Base-by-base conservation (phyloP, 2,888 invertebrate genomes). In the Phalera bucephala region DNA sequence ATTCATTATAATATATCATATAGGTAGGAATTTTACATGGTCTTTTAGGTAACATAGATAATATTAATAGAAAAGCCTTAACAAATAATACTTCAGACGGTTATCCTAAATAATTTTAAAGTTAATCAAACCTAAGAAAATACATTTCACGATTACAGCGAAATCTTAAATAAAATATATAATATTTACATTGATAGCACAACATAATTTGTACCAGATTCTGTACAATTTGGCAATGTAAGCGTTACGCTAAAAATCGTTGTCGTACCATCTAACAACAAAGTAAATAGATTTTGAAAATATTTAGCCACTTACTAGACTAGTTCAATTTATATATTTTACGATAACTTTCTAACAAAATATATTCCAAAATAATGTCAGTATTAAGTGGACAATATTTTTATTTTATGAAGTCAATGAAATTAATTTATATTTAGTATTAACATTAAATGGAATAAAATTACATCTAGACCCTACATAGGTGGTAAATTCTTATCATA, bases 161-260 rank as follows among this genome's bases (percentile, higher is more conserved):
- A 13, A 53, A 62, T 28, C 26, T 51, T 52, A n/a, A 60, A 45
- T 28, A 34, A 10, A 43, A 51, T 50, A 42, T 38, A 19, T 37
- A 58, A 55, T 73, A 77, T 76, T 70, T 76, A 79, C 74, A 75
- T 41, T 40, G 40, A 59, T 61, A 62, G 51, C 58, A 62, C 51
- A 63, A 64, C 58, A 58, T 67, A 74, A 60, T 38, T 49, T 27
- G 14, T 34, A 49, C 36, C 38, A 47, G 33, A 34, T 40, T 48
- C 63, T 80, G 67, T 79, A 78, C 75, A 59, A 76, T 70, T 76
- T 72, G 72, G 66, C 71, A 71, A 71, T 59, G 40, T 59, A 47
- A 49, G 43, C 46, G 35, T 45, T 50, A 56, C 34, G 51, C 14
- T 28, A 20, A 46, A 39, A 30, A 38, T 58, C 63, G 55, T 60